Evolutionary conservation across 2,888 invertebrate genomes (phyloP).

Genomic region (Pachliopta kotzebuea): DNA sequence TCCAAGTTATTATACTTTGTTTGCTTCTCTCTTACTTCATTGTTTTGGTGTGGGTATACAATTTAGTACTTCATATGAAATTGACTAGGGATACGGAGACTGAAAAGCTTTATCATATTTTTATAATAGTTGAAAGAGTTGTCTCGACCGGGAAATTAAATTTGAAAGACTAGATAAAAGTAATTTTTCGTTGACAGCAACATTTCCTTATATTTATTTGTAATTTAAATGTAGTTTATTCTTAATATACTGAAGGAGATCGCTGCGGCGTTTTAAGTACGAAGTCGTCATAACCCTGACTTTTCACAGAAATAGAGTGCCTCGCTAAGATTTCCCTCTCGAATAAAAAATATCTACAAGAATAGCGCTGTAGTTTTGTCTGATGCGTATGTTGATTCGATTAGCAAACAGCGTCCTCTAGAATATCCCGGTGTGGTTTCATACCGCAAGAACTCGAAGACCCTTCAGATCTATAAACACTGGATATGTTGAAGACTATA

Average conservation of each 20-base stretch:
- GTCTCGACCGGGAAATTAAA: no score
- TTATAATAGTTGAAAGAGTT: no score
- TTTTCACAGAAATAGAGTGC: no score
- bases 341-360: background rate
- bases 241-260: no score
- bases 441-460: background rate
- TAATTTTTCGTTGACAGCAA: no score
- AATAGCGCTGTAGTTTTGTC: background rate
- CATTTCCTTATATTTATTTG: no score
- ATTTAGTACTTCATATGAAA: background rate
- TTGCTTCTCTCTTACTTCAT: conserved; percentile 4
- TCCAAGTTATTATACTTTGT: conserved; percentile 19
- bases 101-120: background rate
- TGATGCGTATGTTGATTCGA: background rate
- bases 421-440: conserved; percentile 2
- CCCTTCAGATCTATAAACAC: background rate
- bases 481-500: conserved; percentile 1
- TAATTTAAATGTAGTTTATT: no score
- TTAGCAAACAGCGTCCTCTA: background rate
- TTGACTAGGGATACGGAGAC: background rate
- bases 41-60: conserved; percentile 17
- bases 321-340: no score
- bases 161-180: no score
- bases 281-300: no score
- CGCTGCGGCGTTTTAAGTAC: no score